Conservation (phyloP, 2,888 invertebrate species). For the Drosophila hamatofila region DNA sequence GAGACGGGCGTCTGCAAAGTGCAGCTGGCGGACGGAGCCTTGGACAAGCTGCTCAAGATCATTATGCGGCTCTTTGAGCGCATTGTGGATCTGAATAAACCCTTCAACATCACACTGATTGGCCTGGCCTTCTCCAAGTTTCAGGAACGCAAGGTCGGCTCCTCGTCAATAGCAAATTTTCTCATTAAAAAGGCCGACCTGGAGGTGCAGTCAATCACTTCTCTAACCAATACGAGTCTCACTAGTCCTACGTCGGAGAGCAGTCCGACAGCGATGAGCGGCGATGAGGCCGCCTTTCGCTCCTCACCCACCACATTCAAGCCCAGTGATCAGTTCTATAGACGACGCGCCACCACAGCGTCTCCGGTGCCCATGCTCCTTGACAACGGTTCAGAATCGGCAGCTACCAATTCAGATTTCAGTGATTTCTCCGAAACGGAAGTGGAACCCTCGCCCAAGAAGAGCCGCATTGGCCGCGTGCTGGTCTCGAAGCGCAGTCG, state of each 20-base stretch:
- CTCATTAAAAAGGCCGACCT: conserved; percentile 89
- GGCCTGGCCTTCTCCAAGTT: conserved; percentile 94
- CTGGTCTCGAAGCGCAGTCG: conserved; percentile 86
- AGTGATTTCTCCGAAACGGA: conserved; percentile 89
- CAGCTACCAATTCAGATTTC: conserved; percentile 84
- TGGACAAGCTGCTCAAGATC: conserved; percentile 89
- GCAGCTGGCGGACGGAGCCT: conserved; percentile 86
- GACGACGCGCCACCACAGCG: conserved; percentile 82
- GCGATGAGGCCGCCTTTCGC: conserved; percentile 80
- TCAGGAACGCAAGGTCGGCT: conserved; percentile 89
- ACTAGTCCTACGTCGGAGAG: conserved; percentile 60
- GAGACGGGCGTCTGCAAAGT: conserved; percentile 85
- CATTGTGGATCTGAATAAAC: conserved; percentile 89
- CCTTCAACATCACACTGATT: conserved; percentile 92
- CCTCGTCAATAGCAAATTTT: conserved; percentile 91
- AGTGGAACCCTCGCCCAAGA: conserved; percentile 91
- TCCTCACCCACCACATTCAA: conserved; percentile 84
- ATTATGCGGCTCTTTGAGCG: conserved; percentile 92
- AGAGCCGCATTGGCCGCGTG: conserved; percentile 86
- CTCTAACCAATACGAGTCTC: conserved; percentile 86
- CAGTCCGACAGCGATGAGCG: conserved; percentile 46
- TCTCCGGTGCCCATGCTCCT: conserved; percentile 84
- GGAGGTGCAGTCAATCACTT: conserved; percentile 91
- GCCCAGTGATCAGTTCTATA: conserved; percentile 84
- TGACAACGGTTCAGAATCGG: conserved; percentile 83